Evolutionary conservation across 2,888 invertebrate genomes (phyloP).

Genomic region (Drosophila sordidula): DNA sequence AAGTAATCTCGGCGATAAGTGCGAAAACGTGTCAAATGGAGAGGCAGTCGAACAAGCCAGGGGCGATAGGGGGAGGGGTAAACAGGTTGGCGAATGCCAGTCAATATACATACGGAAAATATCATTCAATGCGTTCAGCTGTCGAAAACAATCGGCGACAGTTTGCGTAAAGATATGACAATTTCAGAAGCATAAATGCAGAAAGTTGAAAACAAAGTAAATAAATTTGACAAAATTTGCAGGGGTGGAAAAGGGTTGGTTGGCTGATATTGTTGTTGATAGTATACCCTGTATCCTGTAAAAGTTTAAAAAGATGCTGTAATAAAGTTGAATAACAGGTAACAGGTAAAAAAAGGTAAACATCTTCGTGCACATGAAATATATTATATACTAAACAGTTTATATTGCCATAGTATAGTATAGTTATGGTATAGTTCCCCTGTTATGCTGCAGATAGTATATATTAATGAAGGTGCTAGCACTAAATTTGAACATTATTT

Average conservation of each 20-base stretch:
- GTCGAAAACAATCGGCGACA: constrained; percentile 64
- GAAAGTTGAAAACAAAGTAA: constrained; percentile 47
- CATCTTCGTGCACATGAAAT: background rate
- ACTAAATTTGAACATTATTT: no score
- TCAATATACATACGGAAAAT: constrained; percentile 51
- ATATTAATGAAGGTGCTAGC: no score
- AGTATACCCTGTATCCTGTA: background rate
- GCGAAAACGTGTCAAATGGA: constrained; percentile 75
- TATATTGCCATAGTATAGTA: no score
- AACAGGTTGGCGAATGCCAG: constrained; percentile 22
- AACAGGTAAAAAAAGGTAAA: background rate
- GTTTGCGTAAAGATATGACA: constrained; percentile 53
- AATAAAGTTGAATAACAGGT: background rate
- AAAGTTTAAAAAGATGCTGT: background rate
- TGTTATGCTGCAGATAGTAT: no score
- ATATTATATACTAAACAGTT: no score
- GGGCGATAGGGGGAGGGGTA: background rate
- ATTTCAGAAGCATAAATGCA: constrained; percentile 41
- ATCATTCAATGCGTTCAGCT: constrained; percentile 29
- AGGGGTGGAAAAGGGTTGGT: background rate
- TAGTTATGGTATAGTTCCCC: no score
- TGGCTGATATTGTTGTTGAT: background rate
- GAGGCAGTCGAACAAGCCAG: constrained; percentile 10
- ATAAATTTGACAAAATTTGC: constrained; percentile 1
- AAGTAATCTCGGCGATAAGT: constrained; percentile 81